phyloP scores from a whole-genome alignment of 1,140 invertebrate species.

The Drosophila mojavensis region DNA sequence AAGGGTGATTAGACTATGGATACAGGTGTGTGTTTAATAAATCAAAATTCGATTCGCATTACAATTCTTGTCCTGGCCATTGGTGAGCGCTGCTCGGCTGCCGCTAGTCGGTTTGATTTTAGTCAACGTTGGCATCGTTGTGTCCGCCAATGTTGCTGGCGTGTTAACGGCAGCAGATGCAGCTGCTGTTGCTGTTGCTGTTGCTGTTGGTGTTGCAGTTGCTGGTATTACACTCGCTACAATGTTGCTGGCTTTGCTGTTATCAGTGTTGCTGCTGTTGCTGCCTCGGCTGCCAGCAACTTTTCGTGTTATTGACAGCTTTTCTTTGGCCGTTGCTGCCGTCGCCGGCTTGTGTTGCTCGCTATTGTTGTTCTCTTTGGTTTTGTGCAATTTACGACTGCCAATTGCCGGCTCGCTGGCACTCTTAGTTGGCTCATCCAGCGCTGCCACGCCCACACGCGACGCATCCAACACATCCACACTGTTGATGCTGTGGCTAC shows the following conservation, averaged over 20 bases:
- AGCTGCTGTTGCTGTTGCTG: constrained; percentile 30
- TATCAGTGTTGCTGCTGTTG: constrained; percentile 35
- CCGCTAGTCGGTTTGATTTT: constrained; percentile 78
- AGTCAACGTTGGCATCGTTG: constrained; percentile 81
- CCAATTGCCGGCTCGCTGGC: constrained; percentile 50
- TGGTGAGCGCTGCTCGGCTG: constrained; percentile 62
- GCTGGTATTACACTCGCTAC: constrained; percentile 33
- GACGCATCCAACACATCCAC: constrained; percentile 49
- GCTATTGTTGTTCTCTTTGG: constrained; percentile 61
- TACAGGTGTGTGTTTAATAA: constrained; percentile 1
- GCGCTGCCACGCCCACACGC: constrained; percentile 29
- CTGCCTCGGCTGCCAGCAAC: constrained; percentile 18
- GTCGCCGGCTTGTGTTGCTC: constrained; percentile 55
- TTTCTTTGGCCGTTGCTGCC: constrained; percentile 50
- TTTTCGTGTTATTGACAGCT: constrained; percentile 42
- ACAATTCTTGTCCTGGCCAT: constrained; percentile 83
- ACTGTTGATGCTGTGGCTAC: background rate
- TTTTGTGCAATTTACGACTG: constrained; percentile 62
- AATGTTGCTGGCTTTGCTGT: constrained; percentile 50
- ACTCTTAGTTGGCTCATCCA: constrained; percentile 12
- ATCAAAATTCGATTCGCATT: constrained; percentile 43
- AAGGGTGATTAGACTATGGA: constrained; percentile 1
- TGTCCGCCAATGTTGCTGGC: constrained; percentile 64
- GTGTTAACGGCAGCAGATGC: constrained; percentile 42
- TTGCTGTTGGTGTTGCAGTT: constrained; percentile 25